Evolutionary conservation across 2,888 invertebrate species (phyloP), one percentile per base, ranked within the genome.

Genomic region (Erebia aethiops): DNA sequence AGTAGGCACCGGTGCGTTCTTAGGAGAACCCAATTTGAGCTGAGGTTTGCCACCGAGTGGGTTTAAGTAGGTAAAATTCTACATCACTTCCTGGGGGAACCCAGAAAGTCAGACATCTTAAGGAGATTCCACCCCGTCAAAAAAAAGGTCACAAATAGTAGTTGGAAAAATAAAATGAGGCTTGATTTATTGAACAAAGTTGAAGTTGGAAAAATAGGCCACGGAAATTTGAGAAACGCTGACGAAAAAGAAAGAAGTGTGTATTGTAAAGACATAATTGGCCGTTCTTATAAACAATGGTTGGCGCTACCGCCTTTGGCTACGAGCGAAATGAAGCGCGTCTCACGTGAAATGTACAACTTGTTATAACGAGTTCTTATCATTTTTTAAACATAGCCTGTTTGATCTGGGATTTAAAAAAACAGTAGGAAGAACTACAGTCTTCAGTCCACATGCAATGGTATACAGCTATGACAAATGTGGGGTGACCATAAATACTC

Each of bases 191-290:
- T n/a, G n/a, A n/a, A n/a, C n/a, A n/a, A n/a, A n/a, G n/a, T n/a
- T n/a, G n/a, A n/a, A 10, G n/a, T 52, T 16, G 9, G 11, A 43
- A 43, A 11, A 52, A 52, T 14, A 52, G 5, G 13, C 26, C 56
- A 57, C 14, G 13, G 56, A 21, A 57, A 26, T 62, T 62, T 62
- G 62, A 9, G 21, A 49, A 62, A 26, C 62, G 49, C 46, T 49
- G 62, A 2, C 21, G 2, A 8, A 62, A 46, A 84, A 76, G 79
- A 81, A 80, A 84, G 87, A 85, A 81, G 87, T 86, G 80, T 85
- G 81, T 84, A 82, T 82, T 86, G 82, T 87, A 84, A 88, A 88
- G 84, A 89, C 85, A 86, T 90, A 91, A 91, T 91, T 90, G 88
- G 87, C 80, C 80, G 83, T 84, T 89, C 86, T 83, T 81, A 84